Base-by-base conservation (phyloP, 2,113 vertebrate genomes). In the Anguilla rostrata region DNA sequence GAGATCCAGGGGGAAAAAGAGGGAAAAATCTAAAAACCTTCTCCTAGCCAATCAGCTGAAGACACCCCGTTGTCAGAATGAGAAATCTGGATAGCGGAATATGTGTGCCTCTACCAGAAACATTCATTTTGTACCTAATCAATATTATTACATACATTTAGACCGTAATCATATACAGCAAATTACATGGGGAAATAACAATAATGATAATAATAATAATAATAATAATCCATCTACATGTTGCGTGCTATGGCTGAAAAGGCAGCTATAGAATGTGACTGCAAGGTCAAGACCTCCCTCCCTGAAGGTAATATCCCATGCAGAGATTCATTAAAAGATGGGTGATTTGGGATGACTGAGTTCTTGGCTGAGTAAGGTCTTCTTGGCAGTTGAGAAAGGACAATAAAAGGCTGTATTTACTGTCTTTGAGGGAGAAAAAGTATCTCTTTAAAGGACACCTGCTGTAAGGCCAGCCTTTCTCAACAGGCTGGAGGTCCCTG, bases 291-390 rank as follows among this genome's bases (percentile, higher is more conserved):
- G 34, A 34, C 5, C 3, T 75, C 0, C 26, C 29, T 75, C 71
- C n/a, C 71, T 12, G 34, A 75, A 75, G 6, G n/a, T 34, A 75
- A 12, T 75, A 75, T 75, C 71, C n/a, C 2, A 75, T 34, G 34
- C n/a, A 75, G 29, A n/a, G 9, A 12, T 75, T 12, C 4, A 26
- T 75, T 75, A 29, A 75, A n/a, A 75, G 12, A 75, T 75, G 71
- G 71, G 22, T 26, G 26, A 75, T 75, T 4, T 14, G 15, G 82
- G 82, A 87, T 88, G 88, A 90, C 87, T 84, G 71, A 41, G 39
- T 86, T 83, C 84, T 88, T 88, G 83, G 86, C 29, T 78, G 78
- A 22, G 84, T 40, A 14, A 29, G 16, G 3, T 81, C 80, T 26
- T 43, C 56, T 57, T 39, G 39, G 12, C 41, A 75, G 26, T 26